Base-by-base conservation (phyloP, 2,113 vertebrate genomes). In the Taxidea taxus region DNA sequence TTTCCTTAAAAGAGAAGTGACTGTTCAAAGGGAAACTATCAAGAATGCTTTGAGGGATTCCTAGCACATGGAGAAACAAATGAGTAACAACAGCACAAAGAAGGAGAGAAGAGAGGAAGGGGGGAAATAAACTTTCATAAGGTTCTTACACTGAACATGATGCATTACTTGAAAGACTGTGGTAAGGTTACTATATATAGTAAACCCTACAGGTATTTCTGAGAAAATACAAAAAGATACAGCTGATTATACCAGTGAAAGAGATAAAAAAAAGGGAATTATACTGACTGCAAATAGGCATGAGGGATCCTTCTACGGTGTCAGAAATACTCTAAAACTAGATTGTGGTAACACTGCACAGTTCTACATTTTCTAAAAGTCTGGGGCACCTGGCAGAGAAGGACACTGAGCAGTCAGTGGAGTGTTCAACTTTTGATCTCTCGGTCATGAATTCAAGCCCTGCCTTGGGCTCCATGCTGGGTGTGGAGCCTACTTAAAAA, bases 211-310 rank as follows among this genome's bases (percentile, higher is more conserved):
- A 89, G 29, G 31, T 72, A 74, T 15, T 4, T 81, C 18, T 94
- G n/a, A 74, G 54, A 54, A 58, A 82, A 58, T 72, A 78, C 27
- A 85, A 56, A 87, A 3, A 66, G 44, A 23, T 42, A 78, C 62
- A 84, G 60, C 47, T 85, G 84, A 86, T 80, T 91, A 94, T 81
- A 54, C 16, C 80, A 92, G 66, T 49, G 88, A 80, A 88, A 29
- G 34, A 90, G 39, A 91, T 78, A 84, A 91, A 89, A 74, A 74
- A 87, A 54, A 87, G 27, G 34, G 12, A 94, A 96, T 88, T 72
- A 80, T 58, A 85, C 2, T 56, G 49, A 89, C 16, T 27, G 27
- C 25, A 92, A 85, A 94, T 25, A n/a, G 80, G 27, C 37, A 85
- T 3, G 37, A 64, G 34, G 27, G 18, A 86, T 86, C 44, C 92